A percentile compares a stretch with the other conserved stretches of the same genome.
phyloP scores from a whole-genome alignment of 2,888 invertebrate species.

The Atethmia centrago region DNA sequence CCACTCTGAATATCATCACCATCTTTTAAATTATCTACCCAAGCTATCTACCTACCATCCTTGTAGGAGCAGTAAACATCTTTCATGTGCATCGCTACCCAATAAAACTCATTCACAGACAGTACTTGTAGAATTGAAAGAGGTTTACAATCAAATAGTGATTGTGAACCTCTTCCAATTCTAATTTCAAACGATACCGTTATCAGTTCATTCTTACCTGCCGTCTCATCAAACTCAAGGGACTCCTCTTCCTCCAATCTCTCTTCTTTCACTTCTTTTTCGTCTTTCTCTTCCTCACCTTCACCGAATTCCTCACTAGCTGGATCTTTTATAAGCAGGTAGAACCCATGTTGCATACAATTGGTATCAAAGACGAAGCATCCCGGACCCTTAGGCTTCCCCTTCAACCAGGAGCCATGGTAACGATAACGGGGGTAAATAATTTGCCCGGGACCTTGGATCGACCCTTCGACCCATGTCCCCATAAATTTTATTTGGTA shows the following conservation, averaged over 20 bases:
- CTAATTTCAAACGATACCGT: background rate
- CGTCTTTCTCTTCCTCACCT: constrained; percentile 86
- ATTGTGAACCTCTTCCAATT: background rate
- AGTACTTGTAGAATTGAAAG: too few species aligned
- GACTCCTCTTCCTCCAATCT: constrained; percentile 84
- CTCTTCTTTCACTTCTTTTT: constrained; percentile 78
- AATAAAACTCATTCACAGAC: background rate
- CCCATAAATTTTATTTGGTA: constrained; percentile 92
- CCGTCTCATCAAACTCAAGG: constrained; percentile 83
- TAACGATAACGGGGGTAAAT: constrained; percentile 92
- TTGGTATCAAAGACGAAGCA: constrained; percentile 94
- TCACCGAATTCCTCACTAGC: constrained; percentile 81
- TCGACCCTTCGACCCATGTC: constrained; percentile 94
- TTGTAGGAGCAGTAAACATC: too few species aligned
- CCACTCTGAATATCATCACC: background rate
- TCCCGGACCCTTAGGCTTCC: constrained; percentile 93
- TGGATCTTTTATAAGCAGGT: constrained; percentile 90
- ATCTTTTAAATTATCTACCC: background rate
- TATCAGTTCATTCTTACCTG: constrained; percentile 69
- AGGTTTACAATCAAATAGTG: too few species aligned
- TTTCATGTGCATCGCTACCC: background rate
- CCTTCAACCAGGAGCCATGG: constrained; percentile 93
- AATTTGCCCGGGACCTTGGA: constrained; percentile 94
- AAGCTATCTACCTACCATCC: background rate
- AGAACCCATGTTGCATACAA: constrained; percentile 94